Evolutionary conservation across 1,140 invertebrate species (phyloP), one percentile per base, ranked within the genome.

Genomic region (Bombus picipes): DNA sequence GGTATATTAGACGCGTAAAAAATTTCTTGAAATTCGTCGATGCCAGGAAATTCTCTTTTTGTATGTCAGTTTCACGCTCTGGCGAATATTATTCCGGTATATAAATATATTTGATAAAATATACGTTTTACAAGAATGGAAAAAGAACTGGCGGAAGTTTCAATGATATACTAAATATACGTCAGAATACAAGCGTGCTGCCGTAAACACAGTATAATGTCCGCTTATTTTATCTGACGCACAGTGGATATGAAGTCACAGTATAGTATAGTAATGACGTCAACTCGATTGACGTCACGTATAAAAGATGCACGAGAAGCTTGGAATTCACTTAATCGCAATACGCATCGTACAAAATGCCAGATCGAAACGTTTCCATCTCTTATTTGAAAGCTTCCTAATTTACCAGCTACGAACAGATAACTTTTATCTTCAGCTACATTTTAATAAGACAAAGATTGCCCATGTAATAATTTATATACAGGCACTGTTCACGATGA

Each of bases 271-370:
- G 10, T 6, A 25, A 32, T 83, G 41, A 66, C 72, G 59, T 81
- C 79, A 66, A 68, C 3, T 75, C 25, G 25, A 66, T 66, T 66
- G 25, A 74, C 81, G 81, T 82, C 59, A 66, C 22, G n/a, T 62
- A 22, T 37, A 28, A 73, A 39, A 32, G 32, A 41, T 59, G 37
- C 22, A 22, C 6, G 12, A 15, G 41, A 8, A 59, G 32, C 25
- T 41, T 41, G 13, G 32, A 6, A 47, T 65, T 1, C 47, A n/a
- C 39, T 34, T 10, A 25, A 18, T 66, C 15, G 34, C 9, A 62
- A 32, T 25, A 41, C 47, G 3, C 25, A 22, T 70, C 77, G 28
- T 57, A 39, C 28, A 70, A 22, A 80, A 13, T 37, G 6, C 34
- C 10, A n/a, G 15, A 5, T 34, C 9, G 47, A 22, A 8, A 53